phyloP scores from a whole-genome alignment of 2,113 vertebrate genomes.

The Sturnira hondurensis region DNA sequence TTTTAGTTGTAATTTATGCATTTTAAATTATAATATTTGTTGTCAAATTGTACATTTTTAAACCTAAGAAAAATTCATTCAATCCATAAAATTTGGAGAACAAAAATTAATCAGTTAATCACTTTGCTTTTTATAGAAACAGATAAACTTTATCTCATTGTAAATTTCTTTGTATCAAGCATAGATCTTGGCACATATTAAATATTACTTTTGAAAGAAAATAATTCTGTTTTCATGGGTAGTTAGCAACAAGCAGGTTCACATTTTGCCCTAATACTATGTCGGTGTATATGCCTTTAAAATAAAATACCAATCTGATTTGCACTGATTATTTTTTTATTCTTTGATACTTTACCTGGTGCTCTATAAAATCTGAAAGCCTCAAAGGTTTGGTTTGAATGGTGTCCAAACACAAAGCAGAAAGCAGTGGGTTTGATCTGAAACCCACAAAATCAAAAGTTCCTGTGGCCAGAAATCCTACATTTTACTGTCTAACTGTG shows the following conservation, averaged over 20 bases:
- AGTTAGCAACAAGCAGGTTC: background rate
- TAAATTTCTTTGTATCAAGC: background rate
- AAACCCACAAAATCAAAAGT: constrained; percentile 61
- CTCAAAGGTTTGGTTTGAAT: constrained; percentile 55
- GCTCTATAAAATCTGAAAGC: constrained; percentile 2
- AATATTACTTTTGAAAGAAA: background rate
- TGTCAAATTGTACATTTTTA: background rate
- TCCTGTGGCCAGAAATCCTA: background rate
- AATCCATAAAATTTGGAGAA: background rate
- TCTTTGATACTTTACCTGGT: constrained; percentile 28
- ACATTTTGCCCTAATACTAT: background rate
- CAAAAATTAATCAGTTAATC: background rate
- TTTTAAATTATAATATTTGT: background rate
- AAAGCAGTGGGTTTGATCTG: constrained; percentile 45
- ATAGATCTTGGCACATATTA: background rate
- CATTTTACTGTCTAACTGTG: constrained; percentile 42
- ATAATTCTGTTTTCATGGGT: background rate
- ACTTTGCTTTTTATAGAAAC: background rate
- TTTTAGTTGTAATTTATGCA: background rate
- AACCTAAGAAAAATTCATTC: background rate
- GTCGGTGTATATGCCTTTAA: constrained; percentile 5
- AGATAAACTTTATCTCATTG: background rate
- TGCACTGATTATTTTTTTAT: constrained; percentile 11
- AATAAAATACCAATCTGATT: constrained; percentile 28
- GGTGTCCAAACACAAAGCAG: constrained; percentile 28